Evolutionary conservation across 2,888 invertebrate genomes (phyloP), one percentile per base, ranked within the genome.

Genomic region (Melieria omissa): DNA sequence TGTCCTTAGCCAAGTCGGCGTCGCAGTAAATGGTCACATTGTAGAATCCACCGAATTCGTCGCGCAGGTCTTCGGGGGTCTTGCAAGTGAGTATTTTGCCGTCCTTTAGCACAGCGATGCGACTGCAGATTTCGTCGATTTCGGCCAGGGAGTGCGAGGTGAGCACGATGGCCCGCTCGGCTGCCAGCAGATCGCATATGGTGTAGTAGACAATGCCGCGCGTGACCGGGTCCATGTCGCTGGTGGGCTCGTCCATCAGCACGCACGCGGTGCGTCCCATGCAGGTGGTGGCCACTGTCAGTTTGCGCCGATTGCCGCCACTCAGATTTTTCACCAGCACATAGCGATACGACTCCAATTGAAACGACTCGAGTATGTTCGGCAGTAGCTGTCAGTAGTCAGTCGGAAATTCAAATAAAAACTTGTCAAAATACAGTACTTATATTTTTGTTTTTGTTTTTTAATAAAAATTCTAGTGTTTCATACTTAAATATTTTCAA

Each of bases 221-320:
- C 3, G 87, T 87, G 4, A 88, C 85, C 6, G 93, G 92, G 88
- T 93, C 93, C 72, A 93, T 91, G 6, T 92, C 93, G 70, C 90
- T 91, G 0, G 92, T 92, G 0, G 93, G 94, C 82, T 94, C 94
- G 82, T 94, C 94, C 83, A 95, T 87, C 64, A 95, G 88, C 14
- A 94, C 90, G 44, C 93, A 88, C 42, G 89, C 88, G 1, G 93
- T 93, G 80, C 90, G 89, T 52, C 93, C 94, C 70, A 95, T 91
- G 42, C 95, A 88, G 71, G 94, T 90, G 73, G 94, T 90, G 1
- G 94, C 94, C 47, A 94, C 92, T 49, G 92, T 92, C 45, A 95
- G 85, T 81, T 95, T 94, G 64, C 95, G 88, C 77, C 93, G 92
- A 84, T 94, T 95, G 4, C 95, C 95, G n/a, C 87, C 87, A 68